phyloP scores from a whole-genome alignment of 2,888 invertebrate genomes.

The Pachydiplax longipennis region DNA sequence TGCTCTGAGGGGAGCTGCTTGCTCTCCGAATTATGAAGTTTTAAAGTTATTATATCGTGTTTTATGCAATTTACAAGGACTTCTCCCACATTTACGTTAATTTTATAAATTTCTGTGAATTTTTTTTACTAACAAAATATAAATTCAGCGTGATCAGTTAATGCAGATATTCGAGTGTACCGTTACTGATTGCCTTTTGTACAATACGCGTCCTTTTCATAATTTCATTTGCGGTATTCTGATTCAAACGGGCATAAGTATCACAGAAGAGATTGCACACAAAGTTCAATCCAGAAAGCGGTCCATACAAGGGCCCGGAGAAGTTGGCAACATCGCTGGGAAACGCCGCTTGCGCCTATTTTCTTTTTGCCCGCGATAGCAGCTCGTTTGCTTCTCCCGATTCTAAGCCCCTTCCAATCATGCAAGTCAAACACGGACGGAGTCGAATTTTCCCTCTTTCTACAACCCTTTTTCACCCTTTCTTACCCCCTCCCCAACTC shows the following conservation, averaged over 20 bases:
- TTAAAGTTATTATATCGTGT: no score
- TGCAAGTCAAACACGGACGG: constrained; percentile 38
- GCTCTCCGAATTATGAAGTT: no score
- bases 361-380: background rate
- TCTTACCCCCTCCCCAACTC: background rate
- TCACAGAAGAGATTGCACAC: background rate
- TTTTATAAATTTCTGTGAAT: no score
- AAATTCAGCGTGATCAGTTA: no score
- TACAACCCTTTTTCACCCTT: background rate
- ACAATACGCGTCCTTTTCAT: background rate
- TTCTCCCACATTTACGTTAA: no score
- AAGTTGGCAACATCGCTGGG: background rate
- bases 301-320: background rate
- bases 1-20: no score
- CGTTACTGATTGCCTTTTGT: no score
- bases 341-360: background rate
- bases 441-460: background rate
- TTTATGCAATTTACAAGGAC: no score
- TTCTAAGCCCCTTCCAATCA: constrained; percentile 38
- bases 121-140: no score
- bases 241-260: background rate
- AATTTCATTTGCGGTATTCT: no score
- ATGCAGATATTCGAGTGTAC: no score
- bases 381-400: background rate
- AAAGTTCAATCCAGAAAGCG: background rate